phyloP scores from a whole-genome alignment of 2,113 vertebrate species.

The Emydura subglobosa region DNA sequence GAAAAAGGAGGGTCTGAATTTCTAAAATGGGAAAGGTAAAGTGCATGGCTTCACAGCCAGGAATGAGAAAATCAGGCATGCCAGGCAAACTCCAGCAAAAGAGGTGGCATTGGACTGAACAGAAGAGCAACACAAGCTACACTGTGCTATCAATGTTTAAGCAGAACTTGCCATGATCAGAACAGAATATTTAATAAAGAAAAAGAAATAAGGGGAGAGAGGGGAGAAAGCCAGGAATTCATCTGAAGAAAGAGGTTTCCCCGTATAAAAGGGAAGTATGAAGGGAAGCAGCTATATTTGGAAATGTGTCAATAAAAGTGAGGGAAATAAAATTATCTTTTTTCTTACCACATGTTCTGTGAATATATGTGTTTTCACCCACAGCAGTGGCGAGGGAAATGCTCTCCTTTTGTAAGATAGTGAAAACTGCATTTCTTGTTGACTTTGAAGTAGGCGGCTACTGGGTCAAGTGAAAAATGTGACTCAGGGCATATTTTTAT shows the following conservation, averaged over 20 bases:
- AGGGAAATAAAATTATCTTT: not conserved
- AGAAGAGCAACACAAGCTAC: not conserved
- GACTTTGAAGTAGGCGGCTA: fast-evolving
- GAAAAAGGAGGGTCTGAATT: not conserved
- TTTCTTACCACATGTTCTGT: not conserved
- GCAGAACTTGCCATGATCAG: not conserved
- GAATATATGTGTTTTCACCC: not conserved
- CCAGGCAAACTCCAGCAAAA: fast-evolving
- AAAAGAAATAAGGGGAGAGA: constrained; percentile 23
- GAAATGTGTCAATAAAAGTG: not conserved
- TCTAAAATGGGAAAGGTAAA: no score
- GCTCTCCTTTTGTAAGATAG: not conserved
- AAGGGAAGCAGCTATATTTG: not conserved
- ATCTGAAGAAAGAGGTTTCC: not conserved
- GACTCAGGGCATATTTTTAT: not conserved
- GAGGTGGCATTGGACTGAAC: not conserved
- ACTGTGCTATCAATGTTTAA: not conserved
- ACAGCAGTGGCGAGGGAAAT: not conserved
- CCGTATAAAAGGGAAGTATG: not conserved
- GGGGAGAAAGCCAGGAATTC: not conserved
- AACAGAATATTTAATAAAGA: not conserved
- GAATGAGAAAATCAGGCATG: not conserved
- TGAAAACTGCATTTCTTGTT: fast-evolving
- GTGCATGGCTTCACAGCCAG: fast-evolving
- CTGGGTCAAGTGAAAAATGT: not conserved